Evolutionary conservation across 2,888 invertebrate species (phyloP).

Genomic region (Maniola hyperantus): DNA sequence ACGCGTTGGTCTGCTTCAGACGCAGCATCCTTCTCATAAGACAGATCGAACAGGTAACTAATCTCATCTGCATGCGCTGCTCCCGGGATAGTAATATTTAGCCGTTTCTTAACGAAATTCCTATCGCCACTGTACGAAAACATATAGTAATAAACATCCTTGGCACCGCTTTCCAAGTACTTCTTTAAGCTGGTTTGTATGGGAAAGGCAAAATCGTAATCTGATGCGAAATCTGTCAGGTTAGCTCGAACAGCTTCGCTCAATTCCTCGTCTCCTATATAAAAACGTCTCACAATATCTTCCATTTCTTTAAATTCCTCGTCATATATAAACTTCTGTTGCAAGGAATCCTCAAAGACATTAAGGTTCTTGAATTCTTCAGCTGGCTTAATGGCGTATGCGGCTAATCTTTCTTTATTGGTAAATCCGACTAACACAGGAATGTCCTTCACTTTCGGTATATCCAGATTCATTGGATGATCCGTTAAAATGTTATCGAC

Average conservation of each 20-base stretch:
- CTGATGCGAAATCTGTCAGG: conserved; percentile 53
- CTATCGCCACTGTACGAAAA: conserved; percentile 53
- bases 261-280: conserved; percentile 36
- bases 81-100: conserved; percentile 45
- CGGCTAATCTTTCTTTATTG: conserved; percentile 48
- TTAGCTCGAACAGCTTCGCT: conserved; percentile 35
- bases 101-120: conserved; percentile 39
- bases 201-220: conserved; percentile 53
- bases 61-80: conserved; percentile 60
- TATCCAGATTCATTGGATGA: conserved; percentile 48
- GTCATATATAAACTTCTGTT: conserved; percentile 26
- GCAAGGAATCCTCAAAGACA: conserved; percentile 27
- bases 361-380: conserved; percentile 45
- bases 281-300: conserved; percentile 33
- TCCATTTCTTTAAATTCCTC: conserved; percentile 36
- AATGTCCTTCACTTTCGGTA: conserved; percentile 50
- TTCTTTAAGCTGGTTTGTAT: conserved; percentile 49
- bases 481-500: conserved; percentile 52
- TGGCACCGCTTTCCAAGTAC: conserved; percentile 47
- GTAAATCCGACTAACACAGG: conserved; percentile 58
- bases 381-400: conserved; percentile 37
- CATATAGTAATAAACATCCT: conserved; percentile 53
- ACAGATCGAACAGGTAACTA: conserved; percentile 54
- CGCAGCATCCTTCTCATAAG: conserved; percentile 34
- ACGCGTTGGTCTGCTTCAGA: conserved; percentile 47